These are phyloP conservation scores for Tapera naevia DNA, from an alignment of 2,797 vertebrate species.

Conservation along the genomic window DNA sequence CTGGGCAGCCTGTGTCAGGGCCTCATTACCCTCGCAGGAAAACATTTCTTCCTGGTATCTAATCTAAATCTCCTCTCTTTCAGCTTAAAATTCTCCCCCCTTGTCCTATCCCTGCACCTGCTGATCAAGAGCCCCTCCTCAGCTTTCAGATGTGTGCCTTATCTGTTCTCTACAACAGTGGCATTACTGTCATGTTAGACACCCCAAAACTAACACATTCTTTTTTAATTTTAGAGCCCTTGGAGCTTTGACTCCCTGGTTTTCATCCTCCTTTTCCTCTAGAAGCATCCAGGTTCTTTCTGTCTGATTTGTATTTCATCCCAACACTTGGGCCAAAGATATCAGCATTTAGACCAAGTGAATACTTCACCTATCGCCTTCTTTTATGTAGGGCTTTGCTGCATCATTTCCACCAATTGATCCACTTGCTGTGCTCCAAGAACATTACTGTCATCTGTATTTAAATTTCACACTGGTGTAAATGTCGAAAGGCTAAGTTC, in stretches of 20 bases:
- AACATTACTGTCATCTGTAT: not conserved
- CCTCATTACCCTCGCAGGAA: too few relatives aligned
- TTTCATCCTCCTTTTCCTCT: not conserved
- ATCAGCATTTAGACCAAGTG: fast-evolving
- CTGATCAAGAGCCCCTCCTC: too few relatives aligned
- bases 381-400: not conserved
- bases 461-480: not conserved
- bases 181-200: not conserved
- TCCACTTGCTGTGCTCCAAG: not conserved
- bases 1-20: too few relatives aligned
- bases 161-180: not conserved
- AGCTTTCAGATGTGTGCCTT: not conserved
- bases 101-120: too few relatives aligned
- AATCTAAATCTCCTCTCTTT: too few relatives aligned
- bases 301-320: not conserved
- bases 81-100: too few relatives aligned
- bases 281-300: not conserved
- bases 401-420: not conserved
- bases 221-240: not conserved
- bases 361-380: not conserved
- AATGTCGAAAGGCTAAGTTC: not conserved
- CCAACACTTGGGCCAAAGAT: not conserved
- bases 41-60: too few relatives aligned
- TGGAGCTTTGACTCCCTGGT: not conserved
- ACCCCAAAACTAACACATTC: fast-evolving